These are phyloP conservation scores for Temnopleurus reevesii DNA, from an alignment of 53 echinoderm and acorn worm species.

Conservation along the genomic window DNA sequence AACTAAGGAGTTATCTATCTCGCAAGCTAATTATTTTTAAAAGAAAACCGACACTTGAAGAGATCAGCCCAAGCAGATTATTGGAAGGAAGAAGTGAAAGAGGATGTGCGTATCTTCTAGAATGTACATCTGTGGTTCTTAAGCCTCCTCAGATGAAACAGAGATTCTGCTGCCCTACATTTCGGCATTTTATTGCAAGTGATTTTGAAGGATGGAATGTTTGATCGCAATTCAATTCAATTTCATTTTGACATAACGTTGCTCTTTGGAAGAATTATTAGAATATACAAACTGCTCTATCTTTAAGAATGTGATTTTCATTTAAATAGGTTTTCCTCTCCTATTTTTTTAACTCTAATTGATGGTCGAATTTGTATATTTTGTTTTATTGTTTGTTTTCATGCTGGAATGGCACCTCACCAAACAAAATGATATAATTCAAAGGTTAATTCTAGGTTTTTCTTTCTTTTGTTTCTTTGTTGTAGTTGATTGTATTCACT, in stretches of 20 bases:
- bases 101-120: not conserved
- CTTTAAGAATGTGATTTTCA: too few relatives aligned
- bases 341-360: too few relatives aligned
- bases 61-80: not conserved
- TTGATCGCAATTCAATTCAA: not conserved
- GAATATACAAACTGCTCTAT: too few relatives aligned
- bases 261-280: too few relatives aligned
- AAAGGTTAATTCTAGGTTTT: too few relatives aligned
- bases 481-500: not conserved
- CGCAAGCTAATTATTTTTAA: slow-evolving; percentile 29
- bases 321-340: too few relatives aligned
- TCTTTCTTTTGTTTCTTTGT: not conserved
- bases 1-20: slow-evolving; percentile 30
- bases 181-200: not conserved
- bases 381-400: too few relatives aligned
- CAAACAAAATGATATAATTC: too few relatives aligned
- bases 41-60: slow-evolving; percentile 18
- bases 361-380: too few relatives aligned
- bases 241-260: too few relatives aligned
- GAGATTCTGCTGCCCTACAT: not conserved
- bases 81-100: slow-evolving; percentile 1
- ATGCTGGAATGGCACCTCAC: too few relatives aligned
- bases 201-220: not conserved
- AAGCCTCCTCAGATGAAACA: not conserved
- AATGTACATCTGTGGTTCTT: not conserved